These are phyloP conservation scores for Mandrillus leucophaeus DNA, from an alignment of 2,113 vertebrate genomes.

Conservation along the genomic window DNA sequence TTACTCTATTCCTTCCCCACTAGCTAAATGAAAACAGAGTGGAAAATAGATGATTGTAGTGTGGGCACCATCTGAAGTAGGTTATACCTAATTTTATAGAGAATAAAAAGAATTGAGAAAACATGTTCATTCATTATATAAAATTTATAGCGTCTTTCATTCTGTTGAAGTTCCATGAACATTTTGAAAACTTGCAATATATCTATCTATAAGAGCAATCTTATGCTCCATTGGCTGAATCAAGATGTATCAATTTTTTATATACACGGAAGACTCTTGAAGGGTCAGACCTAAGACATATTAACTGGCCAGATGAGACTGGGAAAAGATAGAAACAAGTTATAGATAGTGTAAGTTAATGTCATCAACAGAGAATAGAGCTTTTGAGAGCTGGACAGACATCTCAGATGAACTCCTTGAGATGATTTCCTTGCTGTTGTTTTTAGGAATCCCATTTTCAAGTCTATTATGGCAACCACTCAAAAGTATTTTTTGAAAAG, in stretches of 20 bases:
- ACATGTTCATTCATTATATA: conserved; percentile 13
- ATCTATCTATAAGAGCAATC: conserved; percentile 43
- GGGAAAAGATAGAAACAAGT: neutral
- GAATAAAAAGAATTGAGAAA: conserved; percentile 54
- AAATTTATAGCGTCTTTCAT: conserved; percentile 26
- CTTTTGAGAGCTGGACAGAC: neutral
- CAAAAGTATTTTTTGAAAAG: conserved; percentile 44
- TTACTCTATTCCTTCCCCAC: neutral
- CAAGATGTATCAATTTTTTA: conserved; percentile 43
- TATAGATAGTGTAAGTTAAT: conserved; percentile 1
- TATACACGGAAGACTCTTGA: neutral
- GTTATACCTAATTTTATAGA: conserved; percentile 5
- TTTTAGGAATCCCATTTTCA: conserved; percentile 63
- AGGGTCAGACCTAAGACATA: neutral
- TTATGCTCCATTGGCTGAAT: conserved; percentile 61
- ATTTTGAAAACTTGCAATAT: conserved; percentile 8
- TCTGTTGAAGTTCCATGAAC: conserved; percentile 31
- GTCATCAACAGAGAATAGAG: neutral
- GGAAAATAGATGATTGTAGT: neutral
- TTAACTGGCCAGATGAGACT: conserved; percentile 42
- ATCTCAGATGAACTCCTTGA: neutral
- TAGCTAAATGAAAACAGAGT: conserved; percentile 4
- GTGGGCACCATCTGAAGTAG: conserved; percentile 7
- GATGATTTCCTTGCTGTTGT: conserved; percentile 32
- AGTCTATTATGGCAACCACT: conserved; percentile 45